Evolutionary conservation across 2,888 invertebrate genomes (phyloP).

Genomic region (Drosophila neutralis): DNA sequence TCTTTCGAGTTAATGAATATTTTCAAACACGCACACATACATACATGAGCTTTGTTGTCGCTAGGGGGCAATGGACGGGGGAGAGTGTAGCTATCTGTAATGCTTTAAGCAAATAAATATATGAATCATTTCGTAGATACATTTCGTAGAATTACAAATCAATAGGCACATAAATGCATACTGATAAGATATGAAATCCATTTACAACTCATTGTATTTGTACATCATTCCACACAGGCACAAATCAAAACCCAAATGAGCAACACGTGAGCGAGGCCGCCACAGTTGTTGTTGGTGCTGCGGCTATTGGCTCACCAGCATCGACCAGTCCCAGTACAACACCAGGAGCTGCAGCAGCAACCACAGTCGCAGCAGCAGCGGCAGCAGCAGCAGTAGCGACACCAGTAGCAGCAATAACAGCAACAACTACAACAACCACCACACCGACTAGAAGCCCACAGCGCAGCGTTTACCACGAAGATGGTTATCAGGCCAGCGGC

Average conservation of each 20-base stretch:
- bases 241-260: conserved; percentile 81
- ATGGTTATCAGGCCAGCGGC: conserved; percentile 66
- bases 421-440: conserved; percentile 14
- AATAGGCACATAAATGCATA: conserved; percentile 7
- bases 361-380: conserved; percentile 20
- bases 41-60: conserved; percentile 30
- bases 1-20: conserved; percentile 36
- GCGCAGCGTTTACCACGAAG: conserved; percentile 71
- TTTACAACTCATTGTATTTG: conserved; percentile 27
- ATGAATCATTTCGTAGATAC: conserved; percentile 57
- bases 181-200: conserved; percentile 36
- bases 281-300: conserved; percentile 50
- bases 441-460: conserved; percentile 75
- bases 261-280: conserved; percentile 62
- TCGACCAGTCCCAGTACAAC: conserved; percentile 29
- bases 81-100: background rate
- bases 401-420: conserved; percentile 21
- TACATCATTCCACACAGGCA: conserved; percentile 55
- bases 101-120: conserved; percentile 5
- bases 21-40: conserved; percentile 4
- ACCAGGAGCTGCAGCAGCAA: conserved; percentile 17
- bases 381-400: conserved; percentile 10
- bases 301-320: conserved; percentile 49
- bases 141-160: conserved; percentile 11
- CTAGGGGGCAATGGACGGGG: conserved; percentile 14